Percentiles rank a stretch among this genome's conserved stretches.
These are phyloP conservation scores for Sternotherus odoratus DNA, from an alignment of 2,797 vertebrate genomes.

Conservation along the genomic window DNA sequence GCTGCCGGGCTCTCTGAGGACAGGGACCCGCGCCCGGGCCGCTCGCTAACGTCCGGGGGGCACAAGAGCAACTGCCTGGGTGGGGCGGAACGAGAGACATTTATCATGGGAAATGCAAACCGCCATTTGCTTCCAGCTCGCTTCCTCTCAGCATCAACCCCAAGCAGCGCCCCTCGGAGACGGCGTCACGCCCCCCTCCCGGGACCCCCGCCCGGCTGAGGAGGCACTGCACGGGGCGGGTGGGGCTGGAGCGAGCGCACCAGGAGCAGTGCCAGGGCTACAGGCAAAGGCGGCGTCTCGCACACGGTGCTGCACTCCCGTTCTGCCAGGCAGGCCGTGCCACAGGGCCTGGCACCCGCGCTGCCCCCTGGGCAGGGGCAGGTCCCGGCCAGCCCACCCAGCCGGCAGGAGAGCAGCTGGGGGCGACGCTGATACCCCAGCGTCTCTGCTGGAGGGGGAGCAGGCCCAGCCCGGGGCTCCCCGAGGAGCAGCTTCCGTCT, in stretches of 20 bases:
- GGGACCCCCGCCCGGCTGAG: background rate
- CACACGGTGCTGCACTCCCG: background rate
- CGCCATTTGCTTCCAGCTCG: background rate
- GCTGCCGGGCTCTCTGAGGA: background rate
- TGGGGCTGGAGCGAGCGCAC: background rate
- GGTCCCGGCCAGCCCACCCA: background rate
- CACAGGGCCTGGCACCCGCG: background rate
- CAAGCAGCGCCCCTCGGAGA: background rate
- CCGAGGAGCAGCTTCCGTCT: background rate
- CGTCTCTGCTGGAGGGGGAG: background rate
- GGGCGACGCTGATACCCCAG: background rate
- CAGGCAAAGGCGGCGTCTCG: background rate
- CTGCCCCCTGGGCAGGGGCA: background rate
- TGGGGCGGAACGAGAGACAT: background rate
- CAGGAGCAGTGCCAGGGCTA: background rate
- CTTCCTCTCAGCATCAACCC: background rate
- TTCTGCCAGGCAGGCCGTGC: background rate
- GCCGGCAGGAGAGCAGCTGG: rapidly evolving
- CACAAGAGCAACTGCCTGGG: background rate
- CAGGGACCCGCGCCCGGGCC: background rate
- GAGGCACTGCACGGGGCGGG: too few relatives aligned
- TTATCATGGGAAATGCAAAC: background rate
- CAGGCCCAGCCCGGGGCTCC: background rate
- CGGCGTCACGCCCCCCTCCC: background rate
- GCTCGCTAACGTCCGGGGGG: too few relatives aligned